phyloP scores from a whole-genome alignment of 1,140 invertebrate genomes.

The Trichoplusia ni region DNA sequence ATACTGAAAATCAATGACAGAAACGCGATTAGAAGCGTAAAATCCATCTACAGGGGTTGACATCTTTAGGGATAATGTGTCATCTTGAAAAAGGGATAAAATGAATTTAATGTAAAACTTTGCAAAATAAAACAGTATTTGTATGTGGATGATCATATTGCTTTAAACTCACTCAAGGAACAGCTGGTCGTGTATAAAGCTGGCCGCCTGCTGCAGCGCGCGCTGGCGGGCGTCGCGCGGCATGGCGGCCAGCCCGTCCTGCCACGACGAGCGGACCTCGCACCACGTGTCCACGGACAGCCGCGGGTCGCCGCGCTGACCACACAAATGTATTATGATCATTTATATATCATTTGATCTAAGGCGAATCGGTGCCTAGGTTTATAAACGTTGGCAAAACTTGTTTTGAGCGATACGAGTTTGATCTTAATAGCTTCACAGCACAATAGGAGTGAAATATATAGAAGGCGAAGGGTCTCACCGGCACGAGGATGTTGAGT shows the following conservation, averaged over 20 bases:
- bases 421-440: not conserved
- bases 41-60: no score
- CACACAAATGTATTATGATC: no score
- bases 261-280: slow-evolving; percentile 39
- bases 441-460: no score
- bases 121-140: not conserved
- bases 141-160: not conserved
- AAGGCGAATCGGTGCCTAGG: no score
- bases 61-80: no score
- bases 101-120: no score
- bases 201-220: not conserved
- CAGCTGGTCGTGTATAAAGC: not conserved
- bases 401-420: not conserved
- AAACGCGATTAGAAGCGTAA: no score
- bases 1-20: no score
- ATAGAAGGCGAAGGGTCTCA: not conserved
- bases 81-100: no score
- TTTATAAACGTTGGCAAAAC: no score
- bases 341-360: no score
- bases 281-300: slow-evolving; percentile 37
- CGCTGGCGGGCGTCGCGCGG: not conserved
- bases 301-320: slow-evolving; percentile 25
- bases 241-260: slow-evolving; percentile 29
- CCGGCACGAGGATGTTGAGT: slow-evolving; percentile 26
- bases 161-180: slow-evolving; percentile 6